Evolutionary conservation across 2,888 invertebrate genomes (phyloP).

Genomic region (Drosophila imparisetae): DNA sequence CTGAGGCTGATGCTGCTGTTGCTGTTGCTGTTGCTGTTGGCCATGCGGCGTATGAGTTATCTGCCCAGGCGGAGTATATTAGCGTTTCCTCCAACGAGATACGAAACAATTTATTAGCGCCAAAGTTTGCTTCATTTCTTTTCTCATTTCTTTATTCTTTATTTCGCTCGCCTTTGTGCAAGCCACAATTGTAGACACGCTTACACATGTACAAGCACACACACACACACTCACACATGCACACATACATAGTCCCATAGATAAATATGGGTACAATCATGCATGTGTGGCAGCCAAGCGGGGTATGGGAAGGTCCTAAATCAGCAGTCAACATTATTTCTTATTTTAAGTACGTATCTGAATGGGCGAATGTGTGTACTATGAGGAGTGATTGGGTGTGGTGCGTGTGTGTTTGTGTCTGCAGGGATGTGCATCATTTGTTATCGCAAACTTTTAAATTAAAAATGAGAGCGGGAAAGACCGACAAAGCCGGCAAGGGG

Average conservation of each 20-base stretch:
- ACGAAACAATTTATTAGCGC: constrained; percentile 80
- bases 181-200: constrained; percentile 29
- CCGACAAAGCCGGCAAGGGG: constrained; percentile 8
- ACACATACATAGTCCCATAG: constrained; percentile 24
- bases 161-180: constrained; percentile 51
- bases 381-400: background rate
- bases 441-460: constrained; percentile 82
- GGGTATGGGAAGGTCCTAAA: constrained; percentile 64
- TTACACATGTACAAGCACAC: constrained; percentile 30
- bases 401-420: constrained; percentile 21
- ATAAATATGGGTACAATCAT: constrained; percentile 28
- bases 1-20: constrained; percentile 2
- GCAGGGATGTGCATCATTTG: constrained; percentile 76
- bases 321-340: constrained; percentile 77
- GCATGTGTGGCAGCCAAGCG: constrained; percentile 5
- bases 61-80: constrained; percentile 63
- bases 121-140: constrained; percentile 72
- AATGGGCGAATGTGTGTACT: constrained; percentile 22
- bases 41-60: constrained; percentile 77
- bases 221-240: constrained; percentile 21
- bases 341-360: constrained; percentile 65
- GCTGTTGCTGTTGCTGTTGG: constrained; percentile 24
- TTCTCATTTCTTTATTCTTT: constrained; percentile 48
- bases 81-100: constrained; percentile 58
- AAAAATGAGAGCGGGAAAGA: constrained; percentile 55